Percentiles rank a stretch among this genome's conserved stretches.
These are phyloP conservation scores for Rhabdomys pumilio DNA, from an alignment of 2,797 vertebrate genomes.

Conservation along the genomic window DNA sequence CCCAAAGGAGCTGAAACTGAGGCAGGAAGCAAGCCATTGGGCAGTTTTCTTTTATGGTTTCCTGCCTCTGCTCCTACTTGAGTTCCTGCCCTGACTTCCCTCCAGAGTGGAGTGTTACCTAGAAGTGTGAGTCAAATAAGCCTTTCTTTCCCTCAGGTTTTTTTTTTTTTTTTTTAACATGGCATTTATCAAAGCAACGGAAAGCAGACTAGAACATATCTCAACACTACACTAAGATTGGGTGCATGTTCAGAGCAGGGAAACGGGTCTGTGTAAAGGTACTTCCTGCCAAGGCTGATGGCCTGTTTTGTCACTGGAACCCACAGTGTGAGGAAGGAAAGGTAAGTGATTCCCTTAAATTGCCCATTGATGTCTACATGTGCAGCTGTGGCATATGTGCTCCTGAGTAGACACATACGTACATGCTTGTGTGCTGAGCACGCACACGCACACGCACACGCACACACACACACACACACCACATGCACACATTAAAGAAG, in stretches of 20 bases:
- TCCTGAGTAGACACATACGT: not conserved
- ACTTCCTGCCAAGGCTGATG: not conserved
- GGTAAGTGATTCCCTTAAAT: not conserved
- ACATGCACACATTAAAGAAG: not conserved
- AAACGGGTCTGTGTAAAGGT: not conserved
- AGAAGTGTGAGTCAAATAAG: not conserved
- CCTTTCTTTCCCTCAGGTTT: not conserved
- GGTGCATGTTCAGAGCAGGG: not conserved
- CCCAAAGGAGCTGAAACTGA: not conserved
- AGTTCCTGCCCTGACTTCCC: not conserved
- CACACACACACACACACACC: not conserved
- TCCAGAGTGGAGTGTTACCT: not conserved
- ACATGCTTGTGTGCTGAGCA: not conserved
- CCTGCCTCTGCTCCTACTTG: not conserved
- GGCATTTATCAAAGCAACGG: not conserved
- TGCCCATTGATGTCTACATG: not conserved
- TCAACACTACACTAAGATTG: not conserved
- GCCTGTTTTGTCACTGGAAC: not conserved
- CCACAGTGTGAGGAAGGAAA: not conserved
- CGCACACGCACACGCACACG: not conserved
- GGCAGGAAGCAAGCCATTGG: not conserved
- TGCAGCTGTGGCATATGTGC: not conserved
- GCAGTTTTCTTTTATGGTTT: not conserved
- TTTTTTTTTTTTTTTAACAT: not conserved
- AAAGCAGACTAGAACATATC: not conserved